Percentiles rank a stretch among this genome's conserved stretches.
Conservation (phyloP, 1,140 invertebrate genomes). For the Eubasilissa regina region DNA sequence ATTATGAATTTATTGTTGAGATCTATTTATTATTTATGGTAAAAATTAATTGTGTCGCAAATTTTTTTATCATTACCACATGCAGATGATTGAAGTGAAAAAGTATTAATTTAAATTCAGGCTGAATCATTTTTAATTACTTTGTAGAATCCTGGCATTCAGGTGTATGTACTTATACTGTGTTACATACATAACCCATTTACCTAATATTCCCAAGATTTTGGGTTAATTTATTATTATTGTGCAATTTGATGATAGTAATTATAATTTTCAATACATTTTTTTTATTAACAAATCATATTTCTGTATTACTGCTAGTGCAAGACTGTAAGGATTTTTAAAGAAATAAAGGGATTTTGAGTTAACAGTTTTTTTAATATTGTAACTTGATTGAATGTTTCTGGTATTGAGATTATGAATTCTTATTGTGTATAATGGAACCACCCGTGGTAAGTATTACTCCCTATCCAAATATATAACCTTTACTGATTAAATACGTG, state of each 20-base stretch:
- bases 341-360: slow-evolving; percentile 35
- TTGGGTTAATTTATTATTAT: slow-evolving; percentile 2
- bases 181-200: too few species aligned
- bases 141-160: neutral
- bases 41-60: neutral
- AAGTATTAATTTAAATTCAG: slow-evolving; percentile 3
- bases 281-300: slow-evolving; percentile 2
- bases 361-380: slow-evolving; percentile 16
- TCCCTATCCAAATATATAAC: too few species aligned
- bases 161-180: neutral
- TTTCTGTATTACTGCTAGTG: slow-evolving; percentile 26
- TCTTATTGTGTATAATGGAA: neutral
- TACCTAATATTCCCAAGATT: neutral
- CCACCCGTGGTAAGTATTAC: too few species aligned
- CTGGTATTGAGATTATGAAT: neutral
- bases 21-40: neutral
- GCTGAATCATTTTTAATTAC: too few species aligned
- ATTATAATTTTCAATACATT: neutral
- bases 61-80: neutral
- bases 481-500: too few species aligned
- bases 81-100: neutral
- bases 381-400: neutral
- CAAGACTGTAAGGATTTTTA: slow-evolving; percentile 29
- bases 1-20: neutral
- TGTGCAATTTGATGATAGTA: slow-evolving; percentile 8